Conservation (phyloP, 2,113 vertebrate species). For the Butorides virescens region DNA sequence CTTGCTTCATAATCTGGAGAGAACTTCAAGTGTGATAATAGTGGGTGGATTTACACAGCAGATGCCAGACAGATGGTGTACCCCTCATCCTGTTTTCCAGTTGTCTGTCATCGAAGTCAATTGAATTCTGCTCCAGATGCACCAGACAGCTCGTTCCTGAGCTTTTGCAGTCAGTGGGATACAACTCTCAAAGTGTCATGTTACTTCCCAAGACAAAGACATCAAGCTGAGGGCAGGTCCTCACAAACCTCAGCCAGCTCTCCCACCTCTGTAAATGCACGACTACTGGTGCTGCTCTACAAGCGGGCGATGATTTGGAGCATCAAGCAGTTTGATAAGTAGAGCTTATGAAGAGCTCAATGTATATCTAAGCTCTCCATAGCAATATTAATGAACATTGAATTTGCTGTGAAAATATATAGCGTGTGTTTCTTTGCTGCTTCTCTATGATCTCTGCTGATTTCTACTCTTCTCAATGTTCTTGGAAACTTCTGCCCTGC, state of each 20-base stretch:
- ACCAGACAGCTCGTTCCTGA: background rate
- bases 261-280: background rate
- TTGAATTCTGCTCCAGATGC: background rate
- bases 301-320: background rate
- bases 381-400: conserved; percentile 58
- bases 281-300: background rate
- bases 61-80: background rate
- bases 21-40: background rate
- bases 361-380: conserved; percentile 42
- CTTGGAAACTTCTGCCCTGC: background rate
- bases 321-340: conserved; percentile 31
- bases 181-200: background rate
- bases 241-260: background rate
- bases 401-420: conserved; percentile 57
- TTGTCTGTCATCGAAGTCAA: background rate
- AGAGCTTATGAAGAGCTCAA: conserved; percentile 46
- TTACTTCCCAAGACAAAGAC: background rate
- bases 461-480: background rate
- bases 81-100: background rate
- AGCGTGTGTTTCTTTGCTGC: conserved; percentile 30
- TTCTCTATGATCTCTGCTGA: background rate
- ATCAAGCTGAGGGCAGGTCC: background rate
- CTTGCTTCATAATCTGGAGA: background rate
- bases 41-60: background rate
- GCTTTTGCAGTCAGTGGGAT: background rate